Conservation (phyloP, 30 jellyfish, hydroid and myxozoan species). For the Hydractinia echinata region DNA sequence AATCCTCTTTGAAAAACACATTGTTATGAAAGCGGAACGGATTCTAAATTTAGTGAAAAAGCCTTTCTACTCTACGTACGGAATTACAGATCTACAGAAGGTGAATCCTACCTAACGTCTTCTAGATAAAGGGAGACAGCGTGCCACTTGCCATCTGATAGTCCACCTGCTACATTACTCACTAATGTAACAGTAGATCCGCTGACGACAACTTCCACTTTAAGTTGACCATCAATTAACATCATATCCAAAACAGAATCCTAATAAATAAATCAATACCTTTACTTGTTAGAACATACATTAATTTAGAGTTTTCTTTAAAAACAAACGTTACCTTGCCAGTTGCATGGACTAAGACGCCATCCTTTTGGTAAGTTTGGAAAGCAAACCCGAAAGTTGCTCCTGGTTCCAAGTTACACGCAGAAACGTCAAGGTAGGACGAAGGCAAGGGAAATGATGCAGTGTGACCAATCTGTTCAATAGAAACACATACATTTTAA, state of each 20-base stretch:
- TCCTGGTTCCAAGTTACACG: conserved; percentile 39
- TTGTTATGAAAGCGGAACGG: too few species aligned
- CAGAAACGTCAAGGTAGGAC: conserved; percentile 54
- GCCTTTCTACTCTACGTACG: too few species aligned
- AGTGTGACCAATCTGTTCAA: conserved; percentile 50
- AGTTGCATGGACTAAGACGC: conserved; percentile 51
- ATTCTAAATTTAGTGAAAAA: too few species aligned
- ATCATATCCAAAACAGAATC: neutral
- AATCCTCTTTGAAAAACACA: too few species aligned
- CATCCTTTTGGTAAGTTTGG: conserved; percentile 54
- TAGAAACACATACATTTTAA: neutral
- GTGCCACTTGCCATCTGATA: conserved; percentile 92
- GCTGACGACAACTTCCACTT: neutral
- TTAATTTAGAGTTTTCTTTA: neutral
- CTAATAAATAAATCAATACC: neutral
- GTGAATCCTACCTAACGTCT: conserved; percentile 36
- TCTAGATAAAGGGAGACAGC: conserved; percentile 37
- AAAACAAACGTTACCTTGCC: conserved; percentile 26
- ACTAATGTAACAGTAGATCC: neutral
- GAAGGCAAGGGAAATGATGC: conserved; percentile 55
- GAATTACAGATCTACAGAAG: too few species aligned
- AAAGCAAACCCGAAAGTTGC: conserved; percentile 60
- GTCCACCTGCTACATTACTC: conserved; percentile 31
- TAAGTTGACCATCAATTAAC: conserved; percentile 14
- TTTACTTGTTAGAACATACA: too few species aligned